Base-by-base conservation (phyloP, 2,888 invertebrate species). In the Hemithea aestivaria region DNA sequence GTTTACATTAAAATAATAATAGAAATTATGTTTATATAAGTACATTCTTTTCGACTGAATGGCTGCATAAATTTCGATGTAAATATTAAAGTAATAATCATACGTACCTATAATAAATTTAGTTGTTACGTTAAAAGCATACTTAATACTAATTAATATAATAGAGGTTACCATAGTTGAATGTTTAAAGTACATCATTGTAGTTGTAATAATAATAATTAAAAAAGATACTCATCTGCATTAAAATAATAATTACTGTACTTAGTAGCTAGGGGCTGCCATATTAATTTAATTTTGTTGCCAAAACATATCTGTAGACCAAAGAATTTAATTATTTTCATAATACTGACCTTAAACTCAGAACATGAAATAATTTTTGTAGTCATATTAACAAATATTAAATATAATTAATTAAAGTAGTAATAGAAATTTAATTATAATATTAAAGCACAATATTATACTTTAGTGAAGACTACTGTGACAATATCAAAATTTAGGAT, bases 401-500 rank as follows among this genome's bases (percentile, higher is more conserved):
- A n/a, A n/a, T n/a, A n/a, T n/a, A n/a, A n/a, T n/a, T n/a, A n/a
- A n/a, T n/a, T n/a, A n/a, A n/a, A n/a, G n/a, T n/a, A n/a, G n/a
- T 28, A 24, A n/a, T 27, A 27, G 0, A 20, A 9, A 9, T 29
- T n/a, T 20, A 25, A n/a, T n/a, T 16, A 30, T 27, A 29, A 7
- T 23, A 34, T 9, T 20, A 21, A 20, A 34, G 26, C 36, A 37
- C 26, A 38, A 34, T 24, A 20, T 29, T 10, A 35, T 35, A 37
- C 30, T 35, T 59, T 79, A 76, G 66, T 53, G 50, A 54, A 70
- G 71, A 73, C 64, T 69, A 65, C 62, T 64, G 70, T 63, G 83
- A 83, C 83, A 83, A 83, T 83, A 83, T 81, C 37, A 45, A 52
- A 42, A 22, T 12, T 9, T 49, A 51, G 45, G 44, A 8, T 23